A percentile compares a stretch with the other conserved stretches of the same genome.
Evolutionary conservation across 2,113 vertebrate genomes (phyloP).

Genomic region (Ifrita kowaldi): DNA sequence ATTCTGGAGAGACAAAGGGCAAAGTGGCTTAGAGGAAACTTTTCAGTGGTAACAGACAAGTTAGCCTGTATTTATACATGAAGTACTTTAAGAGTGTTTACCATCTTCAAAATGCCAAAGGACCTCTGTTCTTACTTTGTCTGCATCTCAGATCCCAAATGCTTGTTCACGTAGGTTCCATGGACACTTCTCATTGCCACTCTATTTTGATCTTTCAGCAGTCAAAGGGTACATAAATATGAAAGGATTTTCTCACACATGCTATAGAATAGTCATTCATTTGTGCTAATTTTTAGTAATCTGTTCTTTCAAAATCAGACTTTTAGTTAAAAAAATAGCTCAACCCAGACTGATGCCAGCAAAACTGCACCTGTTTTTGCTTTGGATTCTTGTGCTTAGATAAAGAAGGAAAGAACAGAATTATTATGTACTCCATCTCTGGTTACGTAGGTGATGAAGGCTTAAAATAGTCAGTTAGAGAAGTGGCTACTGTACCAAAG

Average conservation of each 20-base stretch:
- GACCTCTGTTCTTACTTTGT: background rate
- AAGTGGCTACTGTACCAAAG: background rate
- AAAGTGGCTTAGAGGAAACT: background rate
- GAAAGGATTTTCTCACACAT: background rate
- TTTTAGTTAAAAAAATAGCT: background rate
- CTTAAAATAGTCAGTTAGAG: background rate
- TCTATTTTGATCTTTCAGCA: background rate
- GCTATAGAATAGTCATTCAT: background rate
- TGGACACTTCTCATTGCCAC: background rate
- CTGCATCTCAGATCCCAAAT: background rate
- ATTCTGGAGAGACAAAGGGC: background rate
- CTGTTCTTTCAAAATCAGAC: background rate
- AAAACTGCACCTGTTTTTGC: background rate
- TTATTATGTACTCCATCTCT: background rate
- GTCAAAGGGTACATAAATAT: background rate
- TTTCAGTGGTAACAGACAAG: background rate
- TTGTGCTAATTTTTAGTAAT: background rate
- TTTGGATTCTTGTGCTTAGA: background rate
- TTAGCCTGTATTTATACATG: background rate
- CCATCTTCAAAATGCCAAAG: background rate
- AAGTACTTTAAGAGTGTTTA: background rate
- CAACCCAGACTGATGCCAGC: background rate
- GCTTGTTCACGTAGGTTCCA: background rate
- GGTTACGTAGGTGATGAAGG: background rate
- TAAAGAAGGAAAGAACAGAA: conserved; percentile 13